Evolutionary conservation across 2,888 invertebrate genomes (phyloP), one percentile per base, ranked within the genome.

Genomic region (Pandemis heparana): DNA sequence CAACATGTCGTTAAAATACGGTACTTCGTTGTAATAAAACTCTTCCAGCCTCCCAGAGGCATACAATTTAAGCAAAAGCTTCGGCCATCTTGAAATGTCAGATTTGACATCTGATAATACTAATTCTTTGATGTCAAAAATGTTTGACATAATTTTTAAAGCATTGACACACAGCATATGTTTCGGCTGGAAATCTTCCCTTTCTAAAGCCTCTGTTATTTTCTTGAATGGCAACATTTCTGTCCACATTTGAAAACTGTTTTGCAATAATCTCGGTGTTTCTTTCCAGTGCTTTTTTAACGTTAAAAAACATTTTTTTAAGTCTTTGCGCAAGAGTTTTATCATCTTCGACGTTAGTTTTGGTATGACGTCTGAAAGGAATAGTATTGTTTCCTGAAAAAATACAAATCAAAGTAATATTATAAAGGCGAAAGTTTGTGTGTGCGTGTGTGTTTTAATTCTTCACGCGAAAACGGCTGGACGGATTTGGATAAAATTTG

Each of bases 321-420:
- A 59, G 46, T 75, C 77, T 23, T 76, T 76, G 66, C 77, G 80
- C 32, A 82, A 7, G 67, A 62, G 6, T 38, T 78, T 77, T 3
- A 84, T 66, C 10, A 67, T 23, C 1, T 73, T n/a, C 0, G 85
- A 82, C 10, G 78, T 75, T 10, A 85, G 46, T 1, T 78, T 78
- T 66, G 71, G 75, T 39, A 87, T 73, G 6, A 84, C 43, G 56
- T 75, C 74, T 0, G 80, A 71, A 0, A 89, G n/a, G 1, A 81
- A 77, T 63, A 80, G 68, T 0, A 82, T 10, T 4, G 85, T 82
- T 77, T 79, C 76, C 89, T 89, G 85, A 61, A 86, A 87, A 16
- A 70, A 38, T 79, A 74, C 70, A 66, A n/a, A 12, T 8, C 3
- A n/a, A n/a, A 48, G 14, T 14, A 48, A 8, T 10, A 8, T 10